Evolutionary conservation across 2,113 vertebrate species (phyloP).

Genomic region (Microcebus murinus): DNA sequence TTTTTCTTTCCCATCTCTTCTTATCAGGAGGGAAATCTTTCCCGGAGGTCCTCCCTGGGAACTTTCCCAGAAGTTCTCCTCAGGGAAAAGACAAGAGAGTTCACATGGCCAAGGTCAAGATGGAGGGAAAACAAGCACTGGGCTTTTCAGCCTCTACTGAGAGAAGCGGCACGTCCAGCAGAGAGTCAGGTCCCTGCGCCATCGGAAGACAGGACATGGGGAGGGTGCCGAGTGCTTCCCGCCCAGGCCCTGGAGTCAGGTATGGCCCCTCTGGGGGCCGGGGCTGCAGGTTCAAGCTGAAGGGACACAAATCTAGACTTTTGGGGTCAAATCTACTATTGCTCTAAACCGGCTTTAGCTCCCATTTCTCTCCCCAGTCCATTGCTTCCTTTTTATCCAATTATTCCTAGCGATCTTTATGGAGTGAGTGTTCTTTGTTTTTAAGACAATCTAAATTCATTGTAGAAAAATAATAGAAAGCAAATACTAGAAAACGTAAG

Average conservation of each 20-base stretch:
- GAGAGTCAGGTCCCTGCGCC: neutral
- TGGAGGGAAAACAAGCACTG: neutral
- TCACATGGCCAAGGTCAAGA: neutral
- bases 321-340: neutral
- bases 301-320: neutral
- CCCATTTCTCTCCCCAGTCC: neutral
- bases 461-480: neutral
- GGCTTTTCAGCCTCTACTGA: neutral
- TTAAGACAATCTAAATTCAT: neutral
- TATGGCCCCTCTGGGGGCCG: too few relatives aligned
- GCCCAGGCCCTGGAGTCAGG: neutral
- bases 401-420: neutral
- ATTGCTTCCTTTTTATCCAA: neutral
- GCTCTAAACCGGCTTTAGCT: neutral
- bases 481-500: neutral
- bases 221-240: neutral
- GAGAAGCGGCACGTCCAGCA: neutral
- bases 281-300: neutral
- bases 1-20: conserved; percentile 17
- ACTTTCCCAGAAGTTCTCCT: neutral
- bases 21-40: conserved; percentile 38
- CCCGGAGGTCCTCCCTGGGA: conserved; percentile 17
- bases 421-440: neutral
- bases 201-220: neutral
- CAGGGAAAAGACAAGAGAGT: neutral